phyloP scores from a whole-genome alignment of 2,888 invertebrate species.

The Mimas tiliae region DNA sequence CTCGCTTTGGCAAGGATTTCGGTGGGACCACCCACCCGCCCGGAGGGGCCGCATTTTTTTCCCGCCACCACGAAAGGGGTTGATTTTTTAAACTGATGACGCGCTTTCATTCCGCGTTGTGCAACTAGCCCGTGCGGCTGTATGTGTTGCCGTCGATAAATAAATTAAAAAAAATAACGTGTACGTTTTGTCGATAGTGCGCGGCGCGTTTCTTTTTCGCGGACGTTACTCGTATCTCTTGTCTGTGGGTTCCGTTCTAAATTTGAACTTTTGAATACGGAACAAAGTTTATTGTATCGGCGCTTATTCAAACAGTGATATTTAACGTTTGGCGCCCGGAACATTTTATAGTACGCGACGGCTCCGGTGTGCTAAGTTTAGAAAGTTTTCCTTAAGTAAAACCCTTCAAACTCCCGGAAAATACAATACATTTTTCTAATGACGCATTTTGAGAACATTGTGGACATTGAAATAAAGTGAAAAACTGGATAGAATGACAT shows the following conservation, averaged over 20 bases:
- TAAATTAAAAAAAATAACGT: conserved; percentile 69
- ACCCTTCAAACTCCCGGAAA: conserved; percentile 33
- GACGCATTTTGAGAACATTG: conserved; percentile 38
- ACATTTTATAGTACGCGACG: conserved; percentile 31
- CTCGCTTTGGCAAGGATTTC: conserved; percentile 83
- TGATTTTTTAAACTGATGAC: conserved; percentile 86
- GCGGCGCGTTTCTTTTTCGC: conserved; percentile 68
- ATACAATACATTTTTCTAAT: conserved; percentile 28
- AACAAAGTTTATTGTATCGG: conserved; percentile 44
- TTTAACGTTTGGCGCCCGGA: conserved; percentile 35
- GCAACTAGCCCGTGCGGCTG: conserved; percentile 84
- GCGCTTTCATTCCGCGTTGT: conserved; percentile 85
- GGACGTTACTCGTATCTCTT: conserved; percentile 63
- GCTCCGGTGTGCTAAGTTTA: conserved; percentile 32
- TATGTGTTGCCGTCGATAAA: conserved; percentile 80
- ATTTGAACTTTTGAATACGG: conserved; percentile 60
- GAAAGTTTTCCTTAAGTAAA: conserved; percentile 33
- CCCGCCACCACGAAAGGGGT: conserved; percentile 82
- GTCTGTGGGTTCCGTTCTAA: conserved; percentile 61
- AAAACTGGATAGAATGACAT: conserved; percentile 79
- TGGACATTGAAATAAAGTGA: conserved; percentile 54
- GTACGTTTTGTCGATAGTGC: conserved; percentile 80
- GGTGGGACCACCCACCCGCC: conserved; percentile 76
- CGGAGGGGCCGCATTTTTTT: conserved; percentile 77
- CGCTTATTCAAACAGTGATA: conserved; percentile 35